Conservation (phyloP, 2,797 vertebrate genomes). For the Lacerta agilis region DNA sequence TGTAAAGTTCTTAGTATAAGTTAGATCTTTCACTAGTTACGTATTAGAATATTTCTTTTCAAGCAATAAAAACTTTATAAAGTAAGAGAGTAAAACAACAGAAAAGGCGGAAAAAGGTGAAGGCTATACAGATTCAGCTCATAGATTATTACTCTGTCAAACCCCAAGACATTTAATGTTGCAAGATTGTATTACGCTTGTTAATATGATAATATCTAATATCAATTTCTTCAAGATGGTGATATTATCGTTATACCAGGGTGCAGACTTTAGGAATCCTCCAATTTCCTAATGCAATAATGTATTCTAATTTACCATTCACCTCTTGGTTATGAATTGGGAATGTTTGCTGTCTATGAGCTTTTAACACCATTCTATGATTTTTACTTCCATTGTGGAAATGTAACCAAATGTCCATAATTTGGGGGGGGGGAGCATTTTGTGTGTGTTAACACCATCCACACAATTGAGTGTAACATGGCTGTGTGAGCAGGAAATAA, state of each 20-base stretch:
- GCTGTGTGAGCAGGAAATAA: neutral
- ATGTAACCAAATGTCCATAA: neutral
- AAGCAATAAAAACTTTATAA: neutral
- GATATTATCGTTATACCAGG: neutral
- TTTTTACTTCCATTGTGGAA: neutral
- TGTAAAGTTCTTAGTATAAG: neutral
- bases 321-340: neutral
- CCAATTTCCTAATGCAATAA: neutral
- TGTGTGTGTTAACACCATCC: neutral
- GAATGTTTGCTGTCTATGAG: neutral
- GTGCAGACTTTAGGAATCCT: neutral
- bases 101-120: neutral
- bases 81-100: neutral
- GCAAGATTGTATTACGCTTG: neutral
- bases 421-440: neutral
- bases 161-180: neutral
- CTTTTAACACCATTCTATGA: neutral
- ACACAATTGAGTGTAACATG: neutral
- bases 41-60: neutral
- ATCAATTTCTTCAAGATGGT: neutral
- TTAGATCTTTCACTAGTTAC: neutral
- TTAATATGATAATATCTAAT: neutral
- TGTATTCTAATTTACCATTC: neutral
- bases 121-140: neutral
- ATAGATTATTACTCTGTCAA: neutral